Base-by-base conservation (phyloP, 2,113 vertebrate genomes). In the Octodon degus region DNA sequence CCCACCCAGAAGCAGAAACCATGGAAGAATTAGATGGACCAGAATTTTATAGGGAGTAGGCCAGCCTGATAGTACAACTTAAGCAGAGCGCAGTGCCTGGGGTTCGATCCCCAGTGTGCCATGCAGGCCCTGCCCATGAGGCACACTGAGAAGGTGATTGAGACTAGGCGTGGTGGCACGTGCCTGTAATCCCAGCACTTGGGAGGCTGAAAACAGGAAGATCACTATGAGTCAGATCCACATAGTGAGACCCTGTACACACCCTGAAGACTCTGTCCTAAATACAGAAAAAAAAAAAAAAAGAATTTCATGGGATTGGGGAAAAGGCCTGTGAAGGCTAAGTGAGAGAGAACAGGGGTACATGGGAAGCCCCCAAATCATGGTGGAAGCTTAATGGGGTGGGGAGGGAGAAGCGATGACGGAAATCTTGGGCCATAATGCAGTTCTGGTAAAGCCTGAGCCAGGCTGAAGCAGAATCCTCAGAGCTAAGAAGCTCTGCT, bases 381-480 rank as follows among this genome's bases (percentile, higher is more conserved):
- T 0, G 1, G n/a, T 2, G 7, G 13, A 84, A 4, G 7, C 40
- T 12, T 27, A 30, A 32, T 0, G 10, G n/a, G 3, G 34, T 72
- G 43, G 43, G 10, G 82, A 22, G 50, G 37, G 5, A 37, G 34
- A 20, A 30, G 17, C 14, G 7, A 25, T 60, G 60, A 47, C 9
- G 25, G 8, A 55, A 32, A 34, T 20, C 32, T n/a, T 16, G 19
- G 84, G 22, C 40, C 1, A 19, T 47, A 7, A 0, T 1, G 7
- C 14, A 47, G 53, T 6, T 94, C 91, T 92, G 27, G 76, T 58
- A 14, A 74, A 47, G 55, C 50, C 30, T 5, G 5, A 65, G 12
- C 24, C 5, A 2, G 67, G 34, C 30, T 5, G 19, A 16, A 30
- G 25, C 5, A 0, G 1, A 68, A 0, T 10, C 4, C 5, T 16